A percentile compares a stretch with the other conserved stretches of the same genome.
Conservation (phyloP, 1,140 invertebrate genomes). For the Drosophila pseudoobscura region DNA sequence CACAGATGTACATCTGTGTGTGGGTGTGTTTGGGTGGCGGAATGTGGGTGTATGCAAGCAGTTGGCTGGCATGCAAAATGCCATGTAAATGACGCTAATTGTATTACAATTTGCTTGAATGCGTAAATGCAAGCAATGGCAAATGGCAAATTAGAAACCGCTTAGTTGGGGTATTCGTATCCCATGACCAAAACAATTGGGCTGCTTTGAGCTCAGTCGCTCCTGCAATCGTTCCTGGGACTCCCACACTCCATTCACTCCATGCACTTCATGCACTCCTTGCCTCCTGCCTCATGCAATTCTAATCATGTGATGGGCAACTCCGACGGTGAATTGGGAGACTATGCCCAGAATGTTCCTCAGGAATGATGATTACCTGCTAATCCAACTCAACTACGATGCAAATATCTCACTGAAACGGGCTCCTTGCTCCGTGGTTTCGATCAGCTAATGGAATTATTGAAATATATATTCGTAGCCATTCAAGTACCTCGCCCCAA, state of each 20-base stretch:
- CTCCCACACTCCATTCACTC: background rate
- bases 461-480: too few species aligned
- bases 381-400: too few species aligned
- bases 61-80: constrained; percentile 35
- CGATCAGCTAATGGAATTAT: background rate
- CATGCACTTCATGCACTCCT: constrained; percentile 19
- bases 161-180: constrained; percentile 62
- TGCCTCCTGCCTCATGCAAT: constrained; percentile 55
- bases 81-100: constrained; percentile 80
- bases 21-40: background rate
- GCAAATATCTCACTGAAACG: background rate
- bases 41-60: constrained; percentile 8
- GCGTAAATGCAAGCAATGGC: constrained; percentile 71
- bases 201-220: constrained; percentile 14
- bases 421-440: background rate
- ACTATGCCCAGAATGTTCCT: constrained; percentile 12
- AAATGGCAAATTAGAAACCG: constrained; percentile 78
- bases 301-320: constrained; percentile 39
- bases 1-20: background rate
- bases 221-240: constrained; percentile 22
- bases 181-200: constrained; percentile 40
- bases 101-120: constrained; percentile 81
- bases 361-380: too few species aligned
- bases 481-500: background rate
- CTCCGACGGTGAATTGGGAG: constrained; percentile 40